These are phyloP conservation scores for Enteromius paludinosus DNA, from an alignment of 2,797 vertebrate species.

Conservation along the genomic window DNA sequence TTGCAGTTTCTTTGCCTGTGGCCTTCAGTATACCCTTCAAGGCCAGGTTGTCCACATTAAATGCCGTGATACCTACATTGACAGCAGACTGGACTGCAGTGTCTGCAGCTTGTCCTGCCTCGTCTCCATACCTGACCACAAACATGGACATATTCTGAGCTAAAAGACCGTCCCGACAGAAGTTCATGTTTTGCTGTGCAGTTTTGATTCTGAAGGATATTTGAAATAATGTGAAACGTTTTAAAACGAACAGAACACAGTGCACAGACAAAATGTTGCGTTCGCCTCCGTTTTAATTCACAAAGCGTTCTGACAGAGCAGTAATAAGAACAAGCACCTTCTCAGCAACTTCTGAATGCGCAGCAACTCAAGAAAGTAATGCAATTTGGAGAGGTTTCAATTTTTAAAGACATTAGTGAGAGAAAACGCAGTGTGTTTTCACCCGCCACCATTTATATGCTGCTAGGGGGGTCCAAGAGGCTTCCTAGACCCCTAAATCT, in stretches of 20 bases:
- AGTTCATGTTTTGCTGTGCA: not conserved
- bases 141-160: constrained; percentile 41
- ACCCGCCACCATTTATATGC: constrained; percentile 66
- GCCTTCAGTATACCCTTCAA: constrained; percentile 86
- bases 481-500: constrained; percentile 80
- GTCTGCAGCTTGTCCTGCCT: constrained; percentile 86
- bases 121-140: constrained; percentile 85
- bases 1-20: constrained; percentile 81
- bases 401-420: constrained; percentile 39
- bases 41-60: constrained; percentile 87
- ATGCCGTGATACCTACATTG: constrained; percentile 85
- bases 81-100: constrained; percentile 83
- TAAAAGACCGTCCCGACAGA: not conserved
- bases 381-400: constrained; percentile 24
- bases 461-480: constrained; percentile 70
- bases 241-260: not conserved
- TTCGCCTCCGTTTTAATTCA: constrained; percentile 68
- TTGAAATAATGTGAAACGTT: not conserved
- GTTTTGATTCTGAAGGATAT: not conserved
- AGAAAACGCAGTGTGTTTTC: constrained; percentile 56
- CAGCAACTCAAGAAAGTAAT: constrained; percentile 9
- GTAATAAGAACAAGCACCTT: constrained; percentile 59
- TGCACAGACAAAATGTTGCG: constrained; percentile 8
- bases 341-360: constrained; percentile 34
- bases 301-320: constrained; percentile 57